Base-by-base conservation (phyloP, 2,113 vertebrate species). In the Chloebia gouldiae region DNA sequence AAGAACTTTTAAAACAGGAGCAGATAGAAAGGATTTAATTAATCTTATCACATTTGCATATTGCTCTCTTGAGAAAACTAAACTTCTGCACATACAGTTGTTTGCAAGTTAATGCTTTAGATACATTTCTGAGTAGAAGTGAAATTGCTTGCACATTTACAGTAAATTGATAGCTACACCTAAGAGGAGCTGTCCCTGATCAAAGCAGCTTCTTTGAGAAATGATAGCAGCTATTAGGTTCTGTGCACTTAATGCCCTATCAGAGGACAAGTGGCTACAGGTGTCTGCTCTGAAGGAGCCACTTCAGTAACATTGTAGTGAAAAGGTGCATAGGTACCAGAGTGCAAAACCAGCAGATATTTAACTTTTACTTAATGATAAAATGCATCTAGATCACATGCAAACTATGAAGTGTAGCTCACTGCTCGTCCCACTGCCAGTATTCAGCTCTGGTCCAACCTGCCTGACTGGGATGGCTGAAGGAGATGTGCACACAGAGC, bases 21-120 rank as follows among this genome's bases (percentile, higher is more conserved):
- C 45, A 92, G 60, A 92, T 20, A 69, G 28, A 64, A 90, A 51
- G 69, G 54, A 77, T 86, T 88, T 95, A 90, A 87, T 86, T 70
- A 49, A 84, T 93, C 78, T 79, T 90, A 86, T 84, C 61, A 49
- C 4, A 20, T 59, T 86, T 1, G 0, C 54, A 47, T 21, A 6
- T 76, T 93, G 50, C 35, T 88, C 75, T 73, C 79, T 39, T 23
- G 54, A 86, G 90, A 64, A 91, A 71, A 88, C 40, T 56, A 72
- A 81, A 90, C 83, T 78, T 59, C 51, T 83, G 69, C 16, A 9
- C 27, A 33, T 44, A 19, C 5, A 83, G 35, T 86, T 77, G 81
- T 86, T 92, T 82, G 59, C 56, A 93, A 85, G 76, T 31, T 64
- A 73, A 66, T 54, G 59, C 27, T 75, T 91, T 57, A 70, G 84